Percentiles rank a stretch among this genome's conserved stretches.
Evolutionary conservation across 2,113 vertebrate species (phyloP).

Genomic region (Puntigrus tetrazona): DNA sequence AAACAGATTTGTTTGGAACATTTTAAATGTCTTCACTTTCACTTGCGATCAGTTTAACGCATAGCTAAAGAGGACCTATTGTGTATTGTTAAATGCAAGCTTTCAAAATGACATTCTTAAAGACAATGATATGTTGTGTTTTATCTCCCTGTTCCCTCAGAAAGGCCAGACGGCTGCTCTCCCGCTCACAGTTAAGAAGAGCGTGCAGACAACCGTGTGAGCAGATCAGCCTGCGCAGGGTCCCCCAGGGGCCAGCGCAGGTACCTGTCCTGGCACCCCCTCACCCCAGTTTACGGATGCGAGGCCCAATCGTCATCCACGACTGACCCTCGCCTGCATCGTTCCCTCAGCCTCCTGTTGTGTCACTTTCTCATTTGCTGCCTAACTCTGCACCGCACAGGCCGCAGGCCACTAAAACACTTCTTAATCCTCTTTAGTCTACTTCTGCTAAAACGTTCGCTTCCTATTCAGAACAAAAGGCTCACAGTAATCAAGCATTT

Average conservation of each 20-base stretch:
- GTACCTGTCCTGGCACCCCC: constrained; percentile 73
- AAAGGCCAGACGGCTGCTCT: constrained; percentile 78
- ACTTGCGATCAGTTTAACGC: neutral
- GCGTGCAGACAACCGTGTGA: constrained; percentile 81
- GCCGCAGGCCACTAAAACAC: neutral
- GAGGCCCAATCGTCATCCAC: constrained; percentile 81
- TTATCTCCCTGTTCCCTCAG: constrained; percentile 59
- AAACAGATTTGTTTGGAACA: no score
- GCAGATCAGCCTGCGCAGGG: constrained; percentile 77
- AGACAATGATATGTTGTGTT: constrained; percentile 32
- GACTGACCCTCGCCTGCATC: constrained; percentile 66
- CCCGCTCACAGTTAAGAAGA: constrained; percentile 78
- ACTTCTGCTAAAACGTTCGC: neutral
- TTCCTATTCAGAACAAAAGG: neutral
- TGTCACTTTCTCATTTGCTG: constrained; percentile 15
- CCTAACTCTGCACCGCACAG: neutral
- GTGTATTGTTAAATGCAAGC: neutral
- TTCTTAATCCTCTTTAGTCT: neutral
- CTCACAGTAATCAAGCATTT: constrained; percentile 21
- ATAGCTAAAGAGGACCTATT: neutral
- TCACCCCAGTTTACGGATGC: constrained; percentile 80
- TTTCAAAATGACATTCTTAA: neutral
- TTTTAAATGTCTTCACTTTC: neutral
- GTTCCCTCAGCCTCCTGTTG: constrained; percentile 28
- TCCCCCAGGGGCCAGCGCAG: constrained; percentile 70